Evolutionary conservation across 2,888 invertebrate species (phyloP).

Genomic region (Macaria notata): DNA sequence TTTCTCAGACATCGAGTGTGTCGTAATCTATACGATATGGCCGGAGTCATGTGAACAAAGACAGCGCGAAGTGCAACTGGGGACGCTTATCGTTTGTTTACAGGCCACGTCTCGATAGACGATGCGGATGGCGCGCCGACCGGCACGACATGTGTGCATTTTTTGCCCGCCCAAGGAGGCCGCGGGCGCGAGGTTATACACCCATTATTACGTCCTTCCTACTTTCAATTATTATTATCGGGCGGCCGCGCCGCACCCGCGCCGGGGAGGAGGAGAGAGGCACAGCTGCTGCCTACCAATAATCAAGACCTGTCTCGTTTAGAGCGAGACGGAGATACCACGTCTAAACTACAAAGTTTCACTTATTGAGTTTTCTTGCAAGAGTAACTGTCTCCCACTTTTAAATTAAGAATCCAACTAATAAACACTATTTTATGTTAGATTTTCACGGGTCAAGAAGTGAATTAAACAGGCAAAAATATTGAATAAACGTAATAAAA

Average conservation of each 20-base stretch:
- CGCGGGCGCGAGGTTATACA: slow-evolving; percentile 82
- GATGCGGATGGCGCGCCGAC: slow-evolving; percentile 54
- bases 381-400: not conserved
- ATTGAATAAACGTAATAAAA: slow-evolving; percentile 48
- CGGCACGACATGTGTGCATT: slow-evolving; percentile 76
- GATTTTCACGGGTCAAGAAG: slow-evolving; percentile 1
- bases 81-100: slow-evolving; percentile 65
- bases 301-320: slow-evolving; percentile 75
- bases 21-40: slow-evolving; percentile 48
- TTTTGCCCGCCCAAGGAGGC: slow-evolving; percentile 83
- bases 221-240: slow-evolving; percentile 83
- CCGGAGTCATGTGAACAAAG: slow-evolving; percentile 61
- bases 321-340: slow-evolving; percentile 67
- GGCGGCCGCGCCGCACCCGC: slow-evolving; percentile 78
- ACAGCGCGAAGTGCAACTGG: slow-evolving; percentile 44
- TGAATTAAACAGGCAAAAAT: slow-evolving; percentile 32
- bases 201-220: slow-evolving; percentile 83
- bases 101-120: slow-evolving; percentile 53
- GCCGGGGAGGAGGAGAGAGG: slow-evolving; percentile 82
- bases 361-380: slow-evolving; percentile 13
- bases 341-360: slow-evolving; percentile 36
- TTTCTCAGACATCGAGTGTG: slow-evolving; percentile 48
- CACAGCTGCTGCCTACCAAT: slow-evolving; percentile 83
- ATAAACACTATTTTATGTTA: slow-evolving; percentile 1
- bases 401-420: not conserved